Evolutionary conservation across 2,797 vertebrate genomes (phyloP), one percentile per base, ranked within the genome.

Genomic region (Enteromius anoplus): DNA sequence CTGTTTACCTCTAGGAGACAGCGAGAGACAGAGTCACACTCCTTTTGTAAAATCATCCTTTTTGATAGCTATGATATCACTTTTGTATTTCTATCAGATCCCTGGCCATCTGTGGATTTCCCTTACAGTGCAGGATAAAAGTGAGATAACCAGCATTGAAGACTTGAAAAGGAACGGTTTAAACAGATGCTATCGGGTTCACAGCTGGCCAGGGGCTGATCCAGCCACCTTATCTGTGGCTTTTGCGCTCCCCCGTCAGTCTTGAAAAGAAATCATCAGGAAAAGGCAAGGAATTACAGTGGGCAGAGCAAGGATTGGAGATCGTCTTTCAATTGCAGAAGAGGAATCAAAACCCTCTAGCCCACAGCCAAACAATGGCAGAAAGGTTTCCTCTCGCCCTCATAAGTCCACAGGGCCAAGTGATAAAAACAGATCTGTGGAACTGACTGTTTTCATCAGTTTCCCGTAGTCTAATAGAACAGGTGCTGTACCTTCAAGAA

Each of bases 161-260:
- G 91, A 88, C 87, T 86, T 83, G 83, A 89, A 90, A 90, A 90
- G 89, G 81, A 88, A 82, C 81, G 47, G 75, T 88, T 91, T 92
- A 89, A 94, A 92, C 93, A 95, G 93, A 94, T 93, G 92, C 90
- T 93, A 92, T 95, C 92, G 78, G 90, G 88, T 91, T 92, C 89
- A 87, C 90, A 92, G 91, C 91, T 93, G 93, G 91, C 89, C 87
- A 87, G 70, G 88, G 88, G 89, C 89, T n/a, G 85, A 83, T 82
- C 80, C 85, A 88, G 90, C 92, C 90, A 92, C 88, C 88, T 89
- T 90, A 90, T 92, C 90, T 91, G 85, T 87, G 86, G 88, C 91
- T 90, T 75, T 86, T 90, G 86, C 85, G 84, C 86, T 86, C 85
- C 78, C 73, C 81, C 85, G 81, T 82, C 88, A 80, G 77, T 81